These are phyloP conservation scores for Catonia carolina DNA, from an alignment of 2,888 invertebrate genomes.

Conservation along the genomic window DNA sequence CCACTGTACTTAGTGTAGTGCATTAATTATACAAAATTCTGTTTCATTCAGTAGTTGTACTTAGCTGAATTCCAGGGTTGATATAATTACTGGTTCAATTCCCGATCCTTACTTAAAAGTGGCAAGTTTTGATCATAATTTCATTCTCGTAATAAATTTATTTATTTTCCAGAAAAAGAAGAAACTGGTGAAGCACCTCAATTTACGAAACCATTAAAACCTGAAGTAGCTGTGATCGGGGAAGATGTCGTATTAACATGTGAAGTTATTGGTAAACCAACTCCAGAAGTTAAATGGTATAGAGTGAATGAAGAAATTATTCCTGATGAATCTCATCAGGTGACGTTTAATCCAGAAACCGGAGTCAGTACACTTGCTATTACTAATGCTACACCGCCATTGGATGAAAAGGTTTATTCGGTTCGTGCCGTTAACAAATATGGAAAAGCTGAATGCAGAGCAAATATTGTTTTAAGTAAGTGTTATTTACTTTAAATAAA, in stretches of 20 bases:
- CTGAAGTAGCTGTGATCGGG: slow-evolving; percentile 55
- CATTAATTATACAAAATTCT: too few species aligned
- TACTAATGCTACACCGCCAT: slow-evolving; percentile 51
- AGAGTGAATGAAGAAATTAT: slow-evolving; percentile 55
- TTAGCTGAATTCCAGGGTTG: too few species aligned
- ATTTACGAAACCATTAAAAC: slow-evolving; percentile 59
- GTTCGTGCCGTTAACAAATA: slow-evolving; percentile 65
- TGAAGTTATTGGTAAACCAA: slow-evolving; percentile 60
- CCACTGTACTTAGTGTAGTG: too few species aligned
- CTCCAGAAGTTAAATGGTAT: slow-evolving; percentile 65
- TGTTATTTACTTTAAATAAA: too few species aligned
- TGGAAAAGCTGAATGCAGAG: slow-evolving; percentile 65
- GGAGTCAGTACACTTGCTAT: slow-evolving; percentile 59
- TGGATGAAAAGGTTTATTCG: slow-evolving; percentile 62
- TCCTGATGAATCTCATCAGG: slow-evolving; percentile 50
- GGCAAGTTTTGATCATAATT: too few species aligned
- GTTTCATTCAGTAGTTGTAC: too few species aligned
- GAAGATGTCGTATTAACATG: slow-evolving; percentile 58
- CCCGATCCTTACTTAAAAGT: too few species aligned
- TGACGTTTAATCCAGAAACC: slow-evolving; percentile 54
- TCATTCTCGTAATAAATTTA: too few species aligned
- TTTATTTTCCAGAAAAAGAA: slow-evolving; percentile 57
- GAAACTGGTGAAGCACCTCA: slow-evolving; percentile 60
- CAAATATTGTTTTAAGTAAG: slow-evolving; percentile 58
- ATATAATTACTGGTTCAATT: too few species aligned